Conservation (phyloP, 1,140 invertebrate genomes). For the Phthorimaea operculella region DNA sequence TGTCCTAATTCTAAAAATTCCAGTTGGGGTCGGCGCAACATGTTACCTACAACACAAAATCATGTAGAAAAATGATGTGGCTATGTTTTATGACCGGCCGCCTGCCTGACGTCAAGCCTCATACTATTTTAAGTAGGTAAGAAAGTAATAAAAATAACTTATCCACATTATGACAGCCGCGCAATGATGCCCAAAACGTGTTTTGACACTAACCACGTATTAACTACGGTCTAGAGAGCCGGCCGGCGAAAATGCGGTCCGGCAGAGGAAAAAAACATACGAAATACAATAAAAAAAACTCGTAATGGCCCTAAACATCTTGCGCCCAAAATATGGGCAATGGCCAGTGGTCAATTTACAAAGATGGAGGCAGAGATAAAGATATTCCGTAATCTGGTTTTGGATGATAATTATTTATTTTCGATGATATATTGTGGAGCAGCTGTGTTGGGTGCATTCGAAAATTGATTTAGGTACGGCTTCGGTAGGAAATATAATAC, state of each 20-base stretch:
- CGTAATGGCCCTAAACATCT: not conserved
- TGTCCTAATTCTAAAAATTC: too few species aligned
- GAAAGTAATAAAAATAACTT: too few species aligned
- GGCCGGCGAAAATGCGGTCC: not conserved
- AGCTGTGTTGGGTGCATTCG: too few species aligned
- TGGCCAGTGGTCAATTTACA: not conserved
- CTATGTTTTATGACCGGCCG: too few species aligned
- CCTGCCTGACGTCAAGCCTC: too few species aligned
- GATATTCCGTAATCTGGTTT: not conserved
- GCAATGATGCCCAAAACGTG: constrained; percentile 9
- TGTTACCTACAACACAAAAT: too few species aligned
- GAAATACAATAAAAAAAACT: not conserved
- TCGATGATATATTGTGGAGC: too few species aligned
- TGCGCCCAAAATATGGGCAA: not conserved
- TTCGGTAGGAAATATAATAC: too few species aligned
- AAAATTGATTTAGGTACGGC: too few species aligned
- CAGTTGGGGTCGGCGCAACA: too few species aligned
- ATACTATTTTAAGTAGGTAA: too few species aligned
- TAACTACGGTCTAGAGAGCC: constrained; percentile 15
- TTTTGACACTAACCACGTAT: constrained; percentile 19
- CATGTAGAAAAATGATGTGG: too few species aligned
- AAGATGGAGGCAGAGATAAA: not conserved
- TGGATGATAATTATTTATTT: not conserved
- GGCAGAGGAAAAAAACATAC: not conserved
- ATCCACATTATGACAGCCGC: constrained; percentile 9